Evolutionary conservation across 23 tunicate genomes (phyloP), one percentile per base, ranked within the genome.

Genomic region (Ciona savignyi): DNA sequence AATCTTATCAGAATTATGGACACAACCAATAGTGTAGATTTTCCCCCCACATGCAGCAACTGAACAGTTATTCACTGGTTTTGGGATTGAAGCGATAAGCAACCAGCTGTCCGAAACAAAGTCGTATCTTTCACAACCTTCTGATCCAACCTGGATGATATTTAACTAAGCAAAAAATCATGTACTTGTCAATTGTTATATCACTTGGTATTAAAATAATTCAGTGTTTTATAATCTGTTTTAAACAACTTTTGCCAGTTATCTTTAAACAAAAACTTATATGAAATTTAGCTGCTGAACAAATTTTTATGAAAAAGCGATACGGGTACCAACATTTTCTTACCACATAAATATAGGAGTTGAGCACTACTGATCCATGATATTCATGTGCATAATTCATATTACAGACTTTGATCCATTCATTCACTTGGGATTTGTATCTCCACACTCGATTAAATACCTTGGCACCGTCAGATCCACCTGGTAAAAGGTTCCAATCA

Each of bases 51-150:
- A 87, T 25, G 99, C 56, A 0, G 95, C 48, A 20, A 83, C 80
- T 4, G 94, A 83, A 48, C 90, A 83, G 80, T 83, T 87, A 33
- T 70, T 79, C 56, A 85, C 97, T 6, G 75, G 73, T 23, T 72
- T 75, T n/a, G 81, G 80, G 62, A 91, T 65, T 6, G 82, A 22
- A 4, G 92, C 67, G 51, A 91, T 69, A 27, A 65, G 31, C 4
- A 65, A 34, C 97, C 97, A 91, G 1, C 67, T 27, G 1, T 85
- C 76, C 0, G 80, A 65, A 9, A 79, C 33, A 2, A 71, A 51
- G 70, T 91, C 86, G 35, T 91, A 91, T 21, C 80, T 48, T 65
- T 91, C 97, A 81, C 97, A 91, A 4, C 92, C 97, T 33, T 80
- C 87, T 1, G 86, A 69, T 20, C 97, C 86, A 29, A 91, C 72